Evolutionary conservation across 2,797 vertebrate species (phyloP).

Genomic region (Cichlasoma orientale): DNA sequence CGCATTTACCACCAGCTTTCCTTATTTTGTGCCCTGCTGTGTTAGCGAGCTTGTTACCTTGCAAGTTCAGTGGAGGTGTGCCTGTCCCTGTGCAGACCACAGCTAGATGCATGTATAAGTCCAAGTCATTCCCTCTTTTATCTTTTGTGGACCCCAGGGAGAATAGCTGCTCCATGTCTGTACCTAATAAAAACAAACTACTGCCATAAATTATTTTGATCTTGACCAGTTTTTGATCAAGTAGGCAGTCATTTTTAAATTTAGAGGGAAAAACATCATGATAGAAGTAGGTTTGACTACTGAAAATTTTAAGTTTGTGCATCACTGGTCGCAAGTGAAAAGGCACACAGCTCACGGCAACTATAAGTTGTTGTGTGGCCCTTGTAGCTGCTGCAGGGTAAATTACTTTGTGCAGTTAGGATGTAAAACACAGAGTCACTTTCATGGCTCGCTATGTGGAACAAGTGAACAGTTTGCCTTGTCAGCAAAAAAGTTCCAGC

Average conservation of each 20-base stretch:
- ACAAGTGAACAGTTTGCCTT: constrained; percentile 52
- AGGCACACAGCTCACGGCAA: background rate
- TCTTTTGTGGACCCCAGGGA: background rate
- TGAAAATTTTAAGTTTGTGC: background rate
- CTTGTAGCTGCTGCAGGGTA: constrained; percentile 21
- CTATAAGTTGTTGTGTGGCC: constrained; percentile 1
- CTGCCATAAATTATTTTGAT: background rate
- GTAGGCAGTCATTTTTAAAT: background rate
- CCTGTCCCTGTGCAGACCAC: background rate
- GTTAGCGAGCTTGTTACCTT: background rate
- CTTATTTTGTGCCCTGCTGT: background rate
- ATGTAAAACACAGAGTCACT: constrained; percentile 67
- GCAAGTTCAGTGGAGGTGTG: background rate
- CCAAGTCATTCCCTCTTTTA: background rate
- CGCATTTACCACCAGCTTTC: background rate
- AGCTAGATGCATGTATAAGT: background rate
- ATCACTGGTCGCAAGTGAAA: constrained; percentile 11
- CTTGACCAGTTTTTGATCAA: background rate
- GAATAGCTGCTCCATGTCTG: background rate
- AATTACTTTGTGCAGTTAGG: constrained; percentile 42
- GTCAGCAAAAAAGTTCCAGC: constrained; percentile 60
- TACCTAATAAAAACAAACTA: background rate
- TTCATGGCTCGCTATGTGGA: constrained; percentile 63
- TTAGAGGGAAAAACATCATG: background rate
- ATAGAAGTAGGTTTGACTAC: background rate